phyloP scores from a whole-genome alignment of 2,113 vertebrate genomes.

The Muscicapa adusta region DNA sequence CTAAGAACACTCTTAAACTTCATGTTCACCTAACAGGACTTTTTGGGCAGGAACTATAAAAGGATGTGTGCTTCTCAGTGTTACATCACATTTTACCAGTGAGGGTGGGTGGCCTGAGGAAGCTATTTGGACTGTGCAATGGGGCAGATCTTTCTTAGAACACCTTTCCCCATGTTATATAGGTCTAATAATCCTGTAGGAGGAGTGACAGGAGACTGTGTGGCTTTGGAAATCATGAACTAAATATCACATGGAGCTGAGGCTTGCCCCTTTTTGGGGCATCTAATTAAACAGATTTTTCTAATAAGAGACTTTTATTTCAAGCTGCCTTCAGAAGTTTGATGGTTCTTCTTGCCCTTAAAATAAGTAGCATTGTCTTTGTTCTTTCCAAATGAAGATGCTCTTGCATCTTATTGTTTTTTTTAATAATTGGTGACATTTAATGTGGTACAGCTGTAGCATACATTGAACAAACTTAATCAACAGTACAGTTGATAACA shows the following conservation, averaged over 20 bases:
- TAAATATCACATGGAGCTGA: fast-evolving
- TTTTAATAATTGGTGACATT: neutral
- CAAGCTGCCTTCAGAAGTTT: neutral
- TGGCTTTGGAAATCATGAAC: neutral
- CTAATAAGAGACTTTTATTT: neutral
- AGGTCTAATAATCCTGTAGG: neutral
- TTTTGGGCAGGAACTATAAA: neutral
- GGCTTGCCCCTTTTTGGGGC: neutral
- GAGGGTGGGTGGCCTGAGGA: neutral
- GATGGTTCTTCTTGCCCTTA: neutral
- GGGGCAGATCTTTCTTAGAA: neutral
- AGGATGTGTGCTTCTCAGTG: neutral
- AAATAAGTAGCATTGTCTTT: neutral
- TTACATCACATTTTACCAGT: neutral
- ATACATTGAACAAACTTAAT: neutral
- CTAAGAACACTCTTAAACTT: neutral
- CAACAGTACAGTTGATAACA: neutral
- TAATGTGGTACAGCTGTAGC: neutral
- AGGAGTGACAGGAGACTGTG: fast-evolving
- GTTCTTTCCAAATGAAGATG: neutral
- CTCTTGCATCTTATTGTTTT: neutral
- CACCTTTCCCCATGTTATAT: neutral
- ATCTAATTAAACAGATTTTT: neutral
- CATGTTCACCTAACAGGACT: neutral
- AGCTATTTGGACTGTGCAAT: neutral